phyloP scores from a whole-genome alignment of 1,140 invertebrate species.

The Drosophila littoralis region DNA sequence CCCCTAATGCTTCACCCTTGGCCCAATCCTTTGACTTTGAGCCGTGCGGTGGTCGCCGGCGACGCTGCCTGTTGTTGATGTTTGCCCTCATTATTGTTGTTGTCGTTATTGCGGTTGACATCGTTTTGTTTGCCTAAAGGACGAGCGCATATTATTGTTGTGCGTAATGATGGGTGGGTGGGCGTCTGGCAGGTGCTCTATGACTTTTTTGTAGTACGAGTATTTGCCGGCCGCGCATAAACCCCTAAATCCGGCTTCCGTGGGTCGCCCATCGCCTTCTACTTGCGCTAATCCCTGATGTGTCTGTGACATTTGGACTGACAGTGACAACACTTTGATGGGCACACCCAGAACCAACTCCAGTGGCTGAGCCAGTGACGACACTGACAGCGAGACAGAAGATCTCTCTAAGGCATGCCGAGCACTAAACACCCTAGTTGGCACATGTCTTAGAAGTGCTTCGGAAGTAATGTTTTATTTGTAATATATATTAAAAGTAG shows the following conservation, averaged over 20 bases:
- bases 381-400: constrained; percentile 20
- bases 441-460: no score
- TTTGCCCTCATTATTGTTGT: constrained; percentile 81
- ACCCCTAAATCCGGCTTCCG: constrained; percentile 73
- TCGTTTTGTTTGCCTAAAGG: constrained; percentile 77
- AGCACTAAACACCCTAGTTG: no score
- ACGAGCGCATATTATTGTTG: constrained; percentile 47
- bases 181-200: constrained; percentile 56
- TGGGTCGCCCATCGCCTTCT: constrained; percentile 33
- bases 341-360: constrained; percentile 44
- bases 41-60: constrained; percentile 14
- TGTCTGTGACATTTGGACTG: constrained; percentile 83
- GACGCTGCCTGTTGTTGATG: constrained; percentile 77
- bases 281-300: constrained; percentile 80
- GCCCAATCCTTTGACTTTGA: constrained; percentile 76
- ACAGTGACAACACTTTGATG: constrained; percentile 84
- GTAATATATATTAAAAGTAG: no score
- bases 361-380: constrained; percentile 37
- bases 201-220: constrained; percentile 35
- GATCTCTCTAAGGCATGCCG: no score
- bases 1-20: constrained; percentile 1
- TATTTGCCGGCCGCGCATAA: constrained; percentile 74
- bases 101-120: constrained; percentile 80
- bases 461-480: no score
- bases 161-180: background rate